These are phyloP conservation scores for Parasteatoda lunata DNA, from an alignment of 2,888 invertebrate species.

Conservation along the genomic window DNA sequence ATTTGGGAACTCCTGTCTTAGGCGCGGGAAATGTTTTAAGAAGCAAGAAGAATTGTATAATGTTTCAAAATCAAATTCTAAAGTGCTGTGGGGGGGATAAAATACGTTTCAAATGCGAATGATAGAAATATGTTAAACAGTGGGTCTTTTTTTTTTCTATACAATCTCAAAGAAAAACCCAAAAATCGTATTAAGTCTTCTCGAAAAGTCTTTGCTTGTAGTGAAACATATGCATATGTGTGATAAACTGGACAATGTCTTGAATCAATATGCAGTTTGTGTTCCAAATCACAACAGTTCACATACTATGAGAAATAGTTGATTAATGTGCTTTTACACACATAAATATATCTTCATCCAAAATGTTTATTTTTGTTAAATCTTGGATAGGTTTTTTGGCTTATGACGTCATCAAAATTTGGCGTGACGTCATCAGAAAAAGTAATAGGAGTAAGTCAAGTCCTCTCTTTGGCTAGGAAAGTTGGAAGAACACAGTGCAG, in stretches of 20 bases:
- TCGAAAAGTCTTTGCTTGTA: constrained; percentile 49
- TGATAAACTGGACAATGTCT: constrained; percentile 64
- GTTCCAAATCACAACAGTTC: constrained; percentile 37
- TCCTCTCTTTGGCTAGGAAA: constrained; percentile 69
- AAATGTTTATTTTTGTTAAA: constrained; percentile 16
- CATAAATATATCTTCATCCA: constrained; percentile 61
- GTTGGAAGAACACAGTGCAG: constrained; percentile 69
- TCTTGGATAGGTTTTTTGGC: constrained; percentile 75
- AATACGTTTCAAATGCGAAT: constrained; percentile 63
- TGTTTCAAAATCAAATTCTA: constrained; percentile 41
- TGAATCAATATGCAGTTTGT: constrained; percentile 53
- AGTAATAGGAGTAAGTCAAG: constrained; percentile 57
- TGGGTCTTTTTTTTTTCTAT: constrained; percentile 58
- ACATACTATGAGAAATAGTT: constrained; percentile 28
- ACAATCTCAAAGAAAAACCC: constrained; percentile 55
- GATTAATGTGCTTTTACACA: constrained; percentile 46
- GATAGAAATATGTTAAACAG: constrained; percentile 64
- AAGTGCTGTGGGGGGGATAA: constrained; percentile 63
- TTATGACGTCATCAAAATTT: constrained; percentile 79
- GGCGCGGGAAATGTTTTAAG: constrained; percentile 9
- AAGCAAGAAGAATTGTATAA: constrained; percentile 30
- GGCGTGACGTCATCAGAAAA: constrained; percentile 66
- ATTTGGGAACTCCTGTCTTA: constrained; percentile 39
- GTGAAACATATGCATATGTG: constrained; percentile 65
- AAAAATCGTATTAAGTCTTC: constrained; percentile 40